Percentiles rank a stretch among this genome's conserved stretches.
Evolutionary conservation across 1,140 invertebrate genomes (phyloP).

Genomic region (Listronotus bonariensis): DNA sequence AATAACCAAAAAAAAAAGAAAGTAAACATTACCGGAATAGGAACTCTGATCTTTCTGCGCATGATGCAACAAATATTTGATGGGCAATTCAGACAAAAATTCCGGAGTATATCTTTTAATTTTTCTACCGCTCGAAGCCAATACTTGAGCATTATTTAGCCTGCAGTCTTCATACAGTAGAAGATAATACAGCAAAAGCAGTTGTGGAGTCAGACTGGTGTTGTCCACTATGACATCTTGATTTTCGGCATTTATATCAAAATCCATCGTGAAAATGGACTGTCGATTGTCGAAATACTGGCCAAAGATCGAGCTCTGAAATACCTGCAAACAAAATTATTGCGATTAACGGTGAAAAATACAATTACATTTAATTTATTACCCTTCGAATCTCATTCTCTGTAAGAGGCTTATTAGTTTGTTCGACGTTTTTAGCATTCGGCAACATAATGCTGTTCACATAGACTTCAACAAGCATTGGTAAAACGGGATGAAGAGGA

Average conservation of each 20-base stretch:
- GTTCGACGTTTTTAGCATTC: conserved; percentile 66
- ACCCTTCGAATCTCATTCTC: conserved; percentile 85
- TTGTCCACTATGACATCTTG: conserved; percentile 64
- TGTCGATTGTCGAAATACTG: conserved; percentile 67
- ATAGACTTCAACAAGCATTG: conserved; percentile 92
- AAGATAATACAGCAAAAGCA: conserved; percentile 90
- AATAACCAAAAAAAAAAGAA: background rate
- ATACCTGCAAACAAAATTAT: conserved; percentile 58
- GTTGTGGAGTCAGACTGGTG: conserved; percentile 81
- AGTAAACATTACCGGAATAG: conserved; percentile 70
- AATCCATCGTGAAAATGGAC: conserved; percentile 59
- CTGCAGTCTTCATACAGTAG: conserved; percentile 91
- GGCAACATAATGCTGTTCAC: conserved; percentile 90
- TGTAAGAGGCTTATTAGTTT: conserved; percentile 86
- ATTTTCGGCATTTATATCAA: conserved; percentile 56
- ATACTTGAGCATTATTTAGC: conserved; percentile 75
- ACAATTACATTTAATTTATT: background rate
- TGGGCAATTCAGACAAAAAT: conserved; percentile 88
- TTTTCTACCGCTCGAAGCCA: conserved; percentile 71
- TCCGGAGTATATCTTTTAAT: conserved; percentile 86
- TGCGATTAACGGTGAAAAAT: too few species aligned
- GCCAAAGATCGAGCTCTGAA: conserved; percentile 76
- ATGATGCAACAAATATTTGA: conserved; percentile 92
- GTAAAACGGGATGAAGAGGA: conserved; percentile 91
- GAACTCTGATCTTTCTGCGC: conserved; percentile 90